Base-by-base conservation (phyloP, 2,888 invertebrate genomes). In the Clivina fossor region DNA sequence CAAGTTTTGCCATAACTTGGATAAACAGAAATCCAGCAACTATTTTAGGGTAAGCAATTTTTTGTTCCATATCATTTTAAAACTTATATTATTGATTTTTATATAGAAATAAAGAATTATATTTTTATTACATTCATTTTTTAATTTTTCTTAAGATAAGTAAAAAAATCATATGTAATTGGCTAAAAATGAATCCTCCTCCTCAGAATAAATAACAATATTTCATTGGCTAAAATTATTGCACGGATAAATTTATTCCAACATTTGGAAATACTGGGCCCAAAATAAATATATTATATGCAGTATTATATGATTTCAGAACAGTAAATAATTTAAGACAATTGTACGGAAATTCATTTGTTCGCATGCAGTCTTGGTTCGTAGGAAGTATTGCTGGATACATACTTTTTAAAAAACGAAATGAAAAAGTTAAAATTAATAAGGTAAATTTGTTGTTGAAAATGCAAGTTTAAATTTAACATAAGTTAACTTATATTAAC, bases 321-420 rank as follows among this genome's bases (percentile, higher is more conserved):
- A 11, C 9, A 24, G 26, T 24, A 7, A 24, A 9, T 7, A 24
- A 24, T 24, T 24, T 24, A 24, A 24, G 26, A 24, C 4, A 24
- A 24, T 24, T 35, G 4, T 44, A 22, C 28, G 22, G 5, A 35
- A 5, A 4, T 71, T 73, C 2, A 74, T 73, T 2, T 74, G 47
- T 69, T 72, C 1, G 66, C 75, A 49, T 67, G 71, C 22, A 69
- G 70, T n/a, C 74, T 3, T 75, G 74, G 75, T 51, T 75, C 54
- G 67, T 70, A 50, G 75, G 75, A 18, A 67, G 73, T 3, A 62
- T 75, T 15, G 67, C 73, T 16, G 74, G 74, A 9, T 75, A 73
- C 60, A 68, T 69, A 56, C 58, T 75, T 40, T 71, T 68, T 18
- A 65, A 65, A 20, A 68, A 69, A 44, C 70, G 70, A 8, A 69